phyloP scores from a whole-genome alignment of 2,797 vertebrate species.

The Phaenicophaeus curvirostris region DNA sequence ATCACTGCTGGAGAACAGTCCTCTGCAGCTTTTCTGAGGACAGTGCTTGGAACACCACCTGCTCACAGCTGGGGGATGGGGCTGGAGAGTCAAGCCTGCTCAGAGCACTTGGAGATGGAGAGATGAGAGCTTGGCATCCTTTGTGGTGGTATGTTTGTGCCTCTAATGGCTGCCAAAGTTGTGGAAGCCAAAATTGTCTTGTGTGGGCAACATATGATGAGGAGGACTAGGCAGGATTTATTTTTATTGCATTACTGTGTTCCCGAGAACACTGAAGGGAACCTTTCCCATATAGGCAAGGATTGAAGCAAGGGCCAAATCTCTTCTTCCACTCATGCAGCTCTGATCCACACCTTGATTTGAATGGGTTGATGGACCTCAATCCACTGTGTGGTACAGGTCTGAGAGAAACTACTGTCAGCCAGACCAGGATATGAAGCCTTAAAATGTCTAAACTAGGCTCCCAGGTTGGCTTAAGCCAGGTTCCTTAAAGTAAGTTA shows the following conservation, averaged over 20 bases:
- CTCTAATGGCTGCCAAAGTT: not conserved
- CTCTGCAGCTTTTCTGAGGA: not conserved
- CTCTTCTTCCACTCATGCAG: not conserved
- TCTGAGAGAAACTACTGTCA: not conserved
- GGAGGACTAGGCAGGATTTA: not conserved
- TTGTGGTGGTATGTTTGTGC: too few relatives aligned
- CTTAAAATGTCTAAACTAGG: not conserved
- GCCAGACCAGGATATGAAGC: not conserved
- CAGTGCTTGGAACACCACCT: rapidly evolving
- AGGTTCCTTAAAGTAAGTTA: not conserved
- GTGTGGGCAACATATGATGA: not conserved
- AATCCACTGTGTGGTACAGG: too few relatives aligned
- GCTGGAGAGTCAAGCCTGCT: not conserved
- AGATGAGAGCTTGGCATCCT: not conserved
- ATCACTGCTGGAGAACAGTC: not conserved
- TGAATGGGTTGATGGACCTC: not conserved
- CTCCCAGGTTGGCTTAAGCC: not conserved
- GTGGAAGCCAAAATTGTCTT: not conserved
- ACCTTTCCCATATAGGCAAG: not conserved
- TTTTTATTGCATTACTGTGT: not conserved
- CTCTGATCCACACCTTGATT: not conserved
- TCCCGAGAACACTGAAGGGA: not conserved
- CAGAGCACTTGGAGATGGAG: not conserved
- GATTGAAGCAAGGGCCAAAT: not conserved
- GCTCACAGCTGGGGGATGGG: not conserved